Base-by-base conservation (phyloP, 2,888 invertebrate species). In the Cyclophora albipunctata region DNA sequence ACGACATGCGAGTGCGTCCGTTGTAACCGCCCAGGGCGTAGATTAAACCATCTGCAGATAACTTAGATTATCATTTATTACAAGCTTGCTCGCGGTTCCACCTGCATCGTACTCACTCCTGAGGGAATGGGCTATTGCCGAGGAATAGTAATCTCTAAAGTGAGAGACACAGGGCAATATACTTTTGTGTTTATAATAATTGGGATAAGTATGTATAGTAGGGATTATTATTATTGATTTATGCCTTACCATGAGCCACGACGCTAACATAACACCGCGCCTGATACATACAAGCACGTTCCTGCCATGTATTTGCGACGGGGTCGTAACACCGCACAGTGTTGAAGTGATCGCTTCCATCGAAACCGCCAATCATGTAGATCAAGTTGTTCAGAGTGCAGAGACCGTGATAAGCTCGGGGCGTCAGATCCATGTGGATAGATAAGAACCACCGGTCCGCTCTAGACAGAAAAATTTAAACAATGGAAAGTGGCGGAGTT, bases 21-120 rank as follows among this genome's bases (percentile, higher is more conserved):
- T 95, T 95, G 79, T 94, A 95, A 0, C 96, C 96, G 0, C 96
- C 96, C 64, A 96, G 90, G 0, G 95, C 96, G 77, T 95, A 96
- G 53, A 96, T 93, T 63, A 92, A 85, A 46, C 91, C 93, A 69
- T 91, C 89, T 91, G 63, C 3, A 40, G 7, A 20, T 34, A 45
- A 42, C n/a, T 47, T 45, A 51, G 7, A 42, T 5, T 4, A 5
- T 7, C n/a, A 7, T 34, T 43, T 4, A 40, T 44, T n/a, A 37
- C 37, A 20, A 20, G 20, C 20, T 20, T 20, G 20, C 20, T 20
- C 20, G 20, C 20, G 20, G 20, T 20, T 20, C 2, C 20, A 20
- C 20, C 20, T 20, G 20, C 20, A 20, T 20, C 20, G 20, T 20
- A 20, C 20, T 20, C 20, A 20, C 20, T 20, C 20, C 20, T 20